Evolutionary conservation across 1,140 invertebrate genomes (phyloP).

Genomic region (Heterodera schachtii): DNA sequence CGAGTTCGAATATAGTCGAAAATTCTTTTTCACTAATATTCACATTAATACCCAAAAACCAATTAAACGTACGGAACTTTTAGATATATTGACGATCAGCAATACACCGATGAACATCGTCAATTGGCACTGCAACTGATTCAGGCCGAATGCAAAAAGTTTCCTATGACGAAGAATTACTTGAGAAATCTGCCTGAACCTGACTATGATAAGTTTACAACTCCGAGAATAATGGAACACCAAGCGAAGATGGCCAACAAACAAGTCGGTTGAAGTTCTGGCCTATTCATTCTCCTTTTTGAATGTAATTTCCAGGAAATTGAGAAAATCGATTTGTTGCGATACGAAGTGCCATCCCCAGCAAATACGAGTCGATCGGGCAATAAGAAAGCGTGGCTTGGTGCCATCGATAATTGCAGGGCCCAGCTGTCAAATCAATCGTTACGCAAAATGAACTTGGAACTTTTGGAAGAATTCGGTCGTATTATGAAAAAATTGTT

Average conservation of each 20-base stretch:
- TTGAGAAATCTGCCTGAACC: constrained; percentile 44
- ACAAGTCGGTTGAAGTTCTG: constrained; percentile 34
- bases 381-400: constrained; percentile 49
- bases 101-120: constrained; percentile 51
- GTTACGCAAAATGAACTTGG: constrained; percentile 46
- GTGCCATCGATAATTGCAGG: constrained; percentile 51
- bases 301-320: constrained; percentile 41
- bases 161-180: constrained; percentile 52
- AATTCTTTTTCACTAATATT: too few relatives aligned
- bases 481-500: not conserved
- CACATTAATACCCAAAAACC: too few relatives aligned
- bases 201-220: constrained; percentile 49
- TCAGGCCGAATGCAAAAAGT: constrained; percentile 42
- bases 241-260: constrained; percentile 40
- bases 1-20: too few relatives aligned
- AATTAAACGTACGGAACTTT: constrained; percentile 10
- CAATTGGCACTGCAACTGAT: constrained; percentile 48
- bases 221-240: constrained; percentile 35
- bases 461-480: constrained; percentile 47
- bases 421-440: constrained; percentile 44
- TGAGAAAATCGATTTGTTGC: constrained; percentile 49
- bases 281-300: not conserved
- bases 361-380: constrained; percentile 42
- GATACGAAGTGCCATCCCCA: constrained; percentile 51
- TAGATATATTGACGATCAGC: constrained; percentile 44